phyloP scores from a whole-genome alignment of 2,888 invertebrate species.

The Labia minor region DNA sequence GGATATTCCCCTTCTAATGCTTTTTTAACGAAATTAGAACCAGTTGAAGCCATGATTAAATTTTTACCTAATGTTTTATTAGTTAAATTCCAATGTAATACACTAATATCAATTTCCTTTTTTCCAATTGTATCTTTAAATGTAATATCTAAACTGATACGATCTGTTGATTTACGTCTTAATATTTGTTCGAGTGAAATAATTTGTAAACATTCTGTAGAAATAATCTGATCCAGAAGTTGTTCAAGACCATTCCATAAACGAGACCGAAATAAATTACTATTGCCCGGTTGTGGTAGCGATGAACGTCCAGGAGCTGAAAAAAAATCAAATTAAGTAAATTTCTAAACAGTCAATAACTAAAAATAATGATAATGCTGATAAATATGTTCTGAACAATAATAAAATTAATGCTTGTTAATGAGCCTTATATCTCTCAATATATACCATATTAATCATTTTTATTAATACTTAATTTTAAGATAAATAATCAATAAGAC shows the following conservation, averaged over 20 bases:
- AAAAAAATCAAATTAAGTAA: neutral
- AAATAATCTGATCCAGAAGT: constrained; percentile 65
- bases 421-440: no score
- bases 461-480: no score
- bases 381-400: no score
- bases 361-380: no score
- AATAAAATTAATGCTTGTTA: no score
- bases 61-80: neutral
- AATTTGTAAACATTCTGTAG: constrained; percentile 59
- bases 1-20: constrained; percentile 81
- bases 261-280: constrained; percentile 49
- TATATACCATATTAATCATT: no score
- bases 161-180: neutral
- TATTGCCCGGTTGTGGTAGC: constrained; percentile 45
- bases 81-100: neutral
- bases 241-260: constrained; percentile 86
- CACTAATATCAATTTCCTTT: neutral
- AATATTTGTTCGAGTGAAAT: constrained; percentile 17
- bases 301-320: constrained; percentile 47
- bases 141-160: neutral
- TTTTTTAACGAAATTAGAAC: constrained; percentile 54
- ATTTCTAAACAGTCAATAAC: no score
- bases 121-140: neutral
- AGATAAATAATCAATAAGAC: no score
- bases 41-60: constrained; percentile 27